A percentile compares a stretch with the other conserved stretches of the same genome.
These are phyloP conservation scores for Taenioides sp. DNA, from an alignment of 2,797 vertebrate genomes.

Conservation along the genomic window DNA sequence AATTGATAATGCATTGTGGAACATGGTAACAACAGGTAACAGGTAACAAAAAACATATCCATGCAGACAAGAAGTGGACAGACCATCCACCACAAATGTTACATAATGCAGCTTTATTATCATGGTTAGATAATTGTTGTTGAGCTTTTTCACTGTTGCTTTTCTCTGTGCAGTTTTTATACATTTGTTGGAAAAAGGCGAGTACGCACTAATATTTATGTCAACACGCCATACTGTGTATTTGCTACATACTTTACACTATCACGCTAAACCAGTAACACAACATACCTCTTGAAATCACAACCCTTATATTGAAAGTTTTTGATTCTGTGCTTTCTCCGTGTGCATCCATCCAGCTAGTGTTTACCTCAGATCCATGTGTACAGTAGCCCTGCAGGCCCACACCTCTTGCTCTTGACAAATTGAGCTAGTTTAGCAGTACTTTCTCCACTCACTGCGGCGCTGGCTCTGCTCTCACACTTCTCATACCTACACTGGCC, in stretches of 20 bases:
- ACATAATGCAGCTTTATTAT: no score
- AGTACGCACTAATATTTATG: neutral
- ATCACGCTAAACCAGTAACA: neutral
- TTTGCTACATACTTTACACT: neutral
- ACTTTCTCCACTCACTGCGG: constrained; percentile 65
- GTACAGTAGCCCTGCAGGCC: constrained; percentile 53
- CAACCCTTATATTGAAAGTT: neutral
- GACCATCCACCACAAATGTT: no score
- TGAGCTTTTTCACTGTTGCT: no score
- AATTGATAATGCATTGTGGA: neutral
- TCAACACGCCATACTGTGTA: neutral
- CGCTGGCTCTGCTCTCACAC: constrained; percentile 27
- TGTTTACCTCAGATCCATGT: constrained; percentile 55
- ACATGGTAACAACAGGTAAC: no score
- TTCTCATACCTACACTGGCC: constrained; percentile 38
- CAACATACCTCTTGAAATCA: constrained; percentile 1
- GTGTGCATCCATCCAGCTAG: constrained; percentile 44
- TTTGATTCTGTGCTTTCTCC: constrained; percentile 26
- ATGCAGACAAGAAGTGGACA: no score
- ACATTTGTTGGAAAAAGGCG: neutral
- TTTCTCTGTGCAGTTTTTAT: no score
- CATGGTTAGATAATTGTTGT: no score
- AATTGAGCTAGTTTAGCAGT: constrained; percentile 74
- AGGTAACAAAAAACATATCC: neutral
- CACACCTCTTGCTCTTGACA: constrained; percentile 71